These are phyloP conservation scores for Agriotes lineatus DNA, from an alignment of 2,888 invertebrate species.

Conservation along the genomic window DNA sequence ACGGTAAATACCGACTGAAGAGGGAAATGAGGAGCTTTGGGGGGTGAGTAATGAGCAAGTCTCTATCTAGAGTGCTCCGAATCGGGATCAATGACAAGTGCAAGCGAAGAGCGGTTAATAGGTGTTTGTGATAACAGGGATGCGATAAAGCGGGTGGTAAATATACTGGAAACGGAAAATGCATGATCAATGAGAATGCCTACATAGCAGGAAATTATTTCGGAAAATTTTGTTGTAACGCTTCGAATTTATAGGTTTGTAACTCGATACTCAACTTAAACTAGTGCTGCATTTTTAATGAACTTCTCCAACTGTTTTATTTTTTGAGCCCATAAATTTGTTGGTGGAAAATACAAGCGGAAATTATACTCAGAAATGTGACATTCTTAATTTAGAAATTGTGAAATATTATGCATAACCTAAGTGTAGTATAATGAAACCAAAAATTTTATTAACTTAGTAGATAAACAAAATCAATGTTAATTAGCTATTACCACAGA, in stretches of 20 bases:
- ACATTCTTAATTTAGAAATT: too few species aligned
- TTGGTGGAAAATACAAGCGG: too few species aligned
- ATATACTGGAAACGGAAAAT: constrained; percentile 68
- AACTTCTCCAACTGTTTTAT: too few species aligned
- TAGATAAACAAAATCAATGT: too few species aligned
- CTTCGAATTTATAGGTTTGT: constrained; percentile 14
- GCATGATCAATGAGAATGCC: constrained; percentile 66
- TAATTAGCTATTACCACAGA: too few species aligned
- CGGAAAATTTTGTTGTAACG: constrained; percentile 19
- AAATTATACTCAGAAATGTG: too few species aligned
- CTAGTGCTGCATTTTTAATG: too few species aligned
- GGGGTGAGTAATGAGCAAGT: constrained; percentile 64
- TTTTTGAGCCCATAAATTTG: too few species aligned
- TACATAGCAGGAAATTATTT: constrained; percentile 63
- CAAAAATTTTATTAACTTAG: too few species aligned
- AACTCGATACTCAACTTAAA: not conserved
- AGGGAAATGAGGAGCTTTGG: constrained; percentile 61
- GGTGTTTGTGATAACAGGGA: constrained; percentile 65
- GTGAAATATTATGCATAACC: too few species aligned
- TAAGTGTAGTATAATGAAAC: too few species aligned
- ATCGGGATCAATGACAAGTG: constrained; percentile 67
- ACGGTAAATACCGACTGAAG: constrained; percentile 59
- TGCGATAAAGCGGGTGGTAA: constrained; percentile 62
- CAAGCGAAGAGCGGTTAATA: constrained; percentile 64
- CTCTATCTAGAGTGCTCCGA: constrained; percentile 57